Conservation (phyloP, 1,140 invertebrate species). For the Drosophila tropicalis region DNA sequence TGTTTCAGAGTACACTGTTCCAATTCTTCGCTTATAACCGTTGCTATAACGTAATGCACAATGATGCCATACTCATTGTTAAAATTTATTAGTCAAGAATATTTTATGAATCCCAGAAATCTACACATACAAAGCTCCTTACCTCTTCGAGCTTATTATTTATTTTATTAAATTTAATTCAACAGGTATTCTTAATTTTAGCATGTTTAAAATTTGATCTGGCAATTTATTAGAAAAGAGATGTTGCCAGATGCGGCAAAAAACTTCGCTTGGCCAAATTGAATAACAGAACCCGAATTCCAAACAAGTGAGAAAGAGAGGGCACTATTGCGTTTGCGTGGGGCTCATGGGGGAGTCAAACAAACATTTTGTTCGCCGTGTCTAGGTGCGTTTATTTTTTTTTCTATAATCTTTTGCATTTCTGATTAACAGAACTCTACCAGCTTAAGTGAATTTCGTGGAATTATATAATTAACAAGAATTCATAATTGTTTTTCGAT, state of each 20-base stretch:
- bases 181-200: not conserved
- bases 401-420: conserved; percentile 8
- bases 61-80: not conserved
- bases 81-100: too few relatives aligned
- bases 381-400: conserved; percentile 24
- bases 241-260: not conserved
- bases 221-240: not conserved
- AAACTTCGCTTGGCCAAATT: not conserved
- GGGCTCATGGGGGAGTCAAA: conserved; percentile 36
- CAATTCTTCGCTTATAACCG: not conserved
- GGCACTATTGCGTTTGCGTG: conserved; percentile 34
- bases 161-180: too few relatives aligned
- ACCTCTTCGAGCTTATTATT: too few relatives aligned
- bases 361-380: conserved; percentile 57
- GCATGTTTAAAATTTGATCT: not conserved
- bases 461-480: conserved; percentile 53
- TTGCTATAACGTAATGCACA: not conserved
- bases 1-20: not conserved
- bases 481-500: conserved; percentile 39
- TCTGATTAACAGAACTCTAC: conserved; percentile 42
- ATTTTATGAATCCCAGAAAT: too few relatives aligned
- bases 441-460: conserved; percentile 30
- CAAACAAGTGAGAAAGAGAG: conserved; percentile 21
- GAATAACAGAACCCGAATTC: conserved; percentile 1
- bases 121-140: too few relatives aligned